These are phyloP conservation scores for Idaea aversata DNA, from an alignment of 2,888 invertebrate species.

Conservation along the genomic window DNA sequence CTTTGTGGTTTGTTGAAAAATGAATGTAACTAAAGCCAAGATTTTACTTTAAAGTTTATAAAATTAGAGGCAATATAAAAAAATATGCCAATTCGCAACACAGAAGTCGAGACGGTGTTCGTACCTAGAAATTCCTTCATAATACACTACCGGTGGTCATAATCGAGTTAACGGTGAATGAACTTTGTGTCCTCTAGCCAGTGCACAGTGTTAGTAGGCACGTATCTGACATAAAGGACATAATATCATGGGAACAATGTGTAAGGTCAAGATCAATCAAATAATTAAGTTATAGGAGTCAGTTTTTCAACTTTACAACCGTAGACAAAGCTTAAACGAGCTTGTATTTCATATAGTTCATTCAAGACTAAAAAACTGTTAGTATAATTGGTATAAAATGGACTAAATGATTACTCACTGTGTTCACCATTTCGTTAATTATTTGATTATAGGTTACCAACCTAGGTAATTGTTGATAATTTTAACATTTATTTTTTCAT, in stretches of 20 bases:
- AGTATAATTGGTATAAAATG: background rate
- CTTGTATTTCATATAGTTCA: background rate
- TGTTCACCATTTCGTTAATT: background rate
- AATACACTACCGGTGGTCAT: constrained; percentile 32
- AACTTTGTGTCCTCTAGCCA: constrained; percentile 32
- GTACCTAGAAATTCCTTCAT: constrained; percentile 29
- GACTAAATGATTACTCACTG: background rate
- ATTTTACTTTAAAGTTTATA: too few relatives aligned
- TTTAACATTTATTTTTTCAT: background rate
- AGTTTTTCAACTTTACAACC: background rate
- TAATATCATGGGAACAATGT: constrained; percentile 24
- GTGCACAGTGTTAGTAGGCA: constrained; percentile 12
- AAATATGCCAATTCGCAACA: background rate
- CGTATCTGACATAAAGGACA: constrained; percentile 17
- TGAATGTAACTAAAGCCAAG: too few relatives aligned
- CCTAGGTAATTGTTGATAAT: background rate
- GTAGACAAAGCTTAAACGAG: background rate
- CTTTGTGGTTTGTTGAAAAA: too few relatives aligned
- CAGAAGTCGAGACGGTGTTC: constrained; percentile 11
- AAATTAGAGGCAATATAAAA: too few relatives aligned
- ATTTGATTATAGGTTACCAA: background rate
- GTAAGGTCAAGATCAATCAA: background rate
- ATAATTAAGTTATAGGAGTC: background rate
- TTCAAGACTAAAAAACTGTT: background rate
- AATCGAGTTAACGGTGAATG: constrained; percentile 50